Percentiles rank a stretch among this genome's conserved stretches.
These are phyloP conservation scores for Nestor notabilis DNA, from an alignment of 2,113 vertebrate genomes.

Conservation along the genomic window DNA sequence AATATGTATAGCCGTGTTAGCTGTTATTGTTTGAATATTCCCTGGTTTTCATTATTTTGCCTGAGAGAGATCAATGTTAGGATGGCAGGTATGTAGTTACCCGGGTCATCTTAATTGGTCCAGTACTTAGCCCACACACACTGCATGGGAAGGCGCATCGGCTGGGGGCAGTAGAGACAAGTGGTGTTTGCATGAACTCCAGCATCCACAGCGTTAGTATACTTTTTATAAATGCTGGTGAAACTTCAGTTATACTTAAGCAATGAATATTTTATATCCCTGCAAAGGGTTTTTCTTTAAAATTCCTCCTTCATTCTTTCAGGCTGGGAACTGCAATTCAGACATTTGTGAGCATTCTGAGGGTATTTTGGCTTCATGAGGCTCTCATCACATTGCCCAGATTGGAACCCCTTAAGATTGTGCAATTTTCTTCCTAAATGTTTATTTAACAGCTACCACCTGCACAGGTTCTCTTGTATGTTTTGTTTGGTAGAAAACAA, in stretches of 20 bases:
- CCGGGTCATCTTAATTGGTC: background rate
- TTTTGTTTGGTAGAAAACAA: background rate
- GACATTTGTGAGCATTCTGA: background rate
- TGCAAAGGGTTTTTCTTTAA: background rate
- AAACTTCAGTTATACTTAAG: background rate
- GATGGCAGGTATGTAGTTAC: background rate
- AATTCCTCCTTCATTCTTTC: background rate
- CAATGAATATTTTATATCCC: background rate
- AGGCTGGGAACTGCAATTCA: background rate
- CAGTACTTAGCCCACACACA: background rate
- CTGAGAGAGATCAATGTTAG: background rate
- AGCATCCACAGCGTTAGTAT: background rate
- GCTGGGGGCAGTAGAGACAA: background rate
- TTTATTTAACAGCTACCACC: background rate
- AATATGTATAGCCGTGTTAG: no score
- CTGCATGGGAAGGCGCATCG: background rate
- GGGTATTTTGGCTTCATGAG: background rate
- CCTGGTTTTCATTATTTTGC: background rate
- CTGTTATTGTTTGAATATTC: background rate
- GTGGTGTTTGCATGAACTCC: background rate
- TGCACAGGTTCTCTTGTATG: background rate
- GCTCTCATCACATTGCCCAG: background rate
- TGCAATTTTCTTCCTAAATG: background rate
- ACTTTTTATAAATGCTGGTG: background rate
- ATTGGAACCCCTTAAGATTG: background rate